These are phyloP conservation scores for Aphaenogaster ashmeadi DNA, from an alignment of 1,140 invertebrate species.

Conservation along the genomic window DNA sequence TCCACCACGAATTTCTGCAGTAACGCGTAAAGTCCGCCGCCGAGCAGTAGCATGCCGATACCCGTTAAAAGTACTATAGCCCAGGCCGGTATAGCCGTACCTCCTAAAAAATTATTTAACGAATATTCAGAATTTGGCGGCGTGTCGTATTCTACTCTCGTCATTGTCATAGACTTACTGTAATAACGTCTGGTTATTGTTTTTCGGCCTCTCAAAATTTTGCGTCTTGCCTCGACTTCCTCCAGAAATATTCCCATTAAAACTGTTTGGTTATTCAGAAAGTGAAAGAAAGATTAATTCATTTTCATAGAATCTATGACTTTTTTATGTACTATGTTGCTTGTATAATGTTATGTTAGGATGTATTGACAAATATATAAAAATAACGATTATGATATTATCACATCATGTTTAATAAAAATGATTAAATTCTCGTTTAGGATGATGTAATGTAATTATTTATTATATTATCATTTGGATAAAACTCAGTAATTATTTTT, in stretches of 20 bases:
- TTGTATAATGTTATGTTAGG: background rate
- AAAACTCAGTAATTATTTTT: slow-evolving; percentile 9
- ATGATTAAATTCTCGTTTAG: slow-evolving; percentile 25
- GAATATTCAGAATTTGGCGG: background rate
- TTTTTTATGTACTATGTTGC: background rate
- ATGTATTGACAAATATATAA: background rate
- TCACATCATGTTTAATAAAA: background rate
- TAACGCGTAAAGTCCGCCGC: slow-evolving; percentile 90
- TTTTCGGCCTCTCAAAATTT: slow-evolving; percentile 91
- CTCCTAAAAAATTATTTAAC: slow-evolving; percentile 86
- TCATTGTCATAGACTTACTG: slow-evolving; percentile 88
- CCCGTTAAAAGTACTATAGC: slow-evolving; percentile 90
- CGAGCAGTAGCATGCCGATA: slow-evolving; percentile 89
- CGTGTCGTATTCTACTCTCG: background rate
- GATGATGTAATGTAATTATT: background rate
- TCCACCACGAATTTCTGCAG: slow-evolving; percentile 90
- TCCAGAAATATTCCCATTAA: slow-evolving; percentile 89
- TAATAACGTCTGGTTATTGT: slow-evolving; percentile 92
- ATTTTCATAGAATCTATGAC: background rate
- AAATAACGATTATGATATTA: background rate
- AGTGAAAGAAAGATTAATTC: slow-evolving; percentile 18
- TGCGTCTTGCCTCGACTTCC: slow-evolving; percentile 91
- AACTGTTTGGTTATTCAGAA: slow-evolving; percentile 86
- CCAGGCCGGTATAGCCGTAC: slow-evolving; percentile 91
- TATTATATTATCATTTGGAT: background rate